Base-by-base conservation (phyloP, 2,797 vertebrate genomes). In the Eremophila alpestris region DNA sequence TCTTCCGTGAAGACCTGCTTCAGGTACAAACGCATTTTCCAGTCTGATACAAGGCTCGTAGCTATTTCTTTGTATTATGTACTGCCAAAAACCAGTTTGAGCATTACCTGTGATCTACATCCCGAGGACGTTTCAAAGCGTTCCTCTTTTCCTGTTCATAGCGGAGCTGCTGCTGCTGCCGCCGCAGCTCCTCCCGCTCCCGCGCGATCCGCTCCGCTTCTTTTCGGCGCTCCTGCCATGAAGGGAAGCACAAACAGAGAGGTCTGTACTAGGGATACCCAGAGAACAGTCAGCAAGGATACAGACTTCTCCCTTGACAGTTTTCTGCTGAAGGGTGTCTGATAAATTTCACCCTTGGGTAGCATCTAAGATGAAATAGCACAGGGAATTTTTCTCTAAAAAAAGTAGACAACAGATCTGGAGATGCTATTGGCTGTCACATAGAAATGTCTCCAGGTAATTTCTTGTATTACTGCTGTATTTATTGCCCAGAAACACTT, bases 91-190 rank as follows among this genome's bases (percentile, higher is more conserved):
- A 65, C 0, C 17, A 23, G 27, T 38, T 59, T 54, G 36, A 63
- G 30, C 73, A 51, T n/a, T 98, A 99, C 99, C 99, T 98, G 71
- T 99, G 99, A 87, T 99, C 99, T 52, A 99, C 98, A 56, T 99
- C 99, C 18, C 99, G 98, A 13, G 99, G 98, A 52, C 99, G 98
- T 97, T 99, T 99, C 58, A 99, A 95, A 90, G 98, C 98, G 93
- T 99, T 99, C 87, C 99, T 98, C 96, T 99, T 99, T 58, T 99
- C 99, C 93, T 99, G 99, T 68, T 99, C 99, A 5, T 98, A 99
- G 4, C 99, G 99, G 27, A 99, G 98, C 67, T 99, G 99, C 90
- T 99, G 99, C 93, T 99, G 99, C 52, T 99, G 99, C 34, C 99
- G 97, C 63, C 99, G 98, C 15, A 99, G 98, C n/a, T 99, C 99